These are phyloP conservation scores for Agonopterix alstromeriana DNA, from an alignment of 2,888 invertebrate species.

Conservation along the genomic window DNA sequence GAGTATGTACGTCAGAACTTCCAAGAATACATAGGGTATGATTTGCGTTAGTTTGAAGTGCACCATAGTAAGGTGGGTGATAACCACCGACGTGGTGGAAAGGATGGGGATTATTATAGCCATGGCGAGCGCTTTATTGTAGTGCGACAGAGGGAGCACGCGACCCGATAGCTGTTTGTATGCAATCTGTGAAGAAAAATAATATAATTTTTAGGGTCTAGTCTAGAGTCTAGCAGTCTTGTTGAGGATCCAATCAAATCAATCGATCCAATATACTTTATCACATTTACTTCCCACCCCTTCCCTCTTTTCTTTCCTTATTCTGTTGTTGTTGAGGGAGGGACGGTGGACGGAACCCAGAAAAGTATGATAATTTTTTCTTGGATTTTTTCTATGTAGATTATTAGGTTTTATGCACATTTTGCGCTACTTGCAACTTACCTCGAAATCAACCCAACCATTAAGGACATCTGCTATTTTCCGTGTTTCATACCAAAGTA, in stretches of 20 bases:
- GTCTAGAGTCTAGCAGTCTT: too few relatives aligned
- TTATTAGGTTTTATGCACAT: too few relatives aligned
- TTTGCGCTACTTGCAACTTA: slow-evolving; percentile 23
- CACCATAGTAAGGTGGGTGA: slow-evolving; percentile 83
- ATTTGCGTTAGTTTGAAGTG: slow-evolving; percentile 80
- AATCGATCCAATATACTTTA: too few relatives aligned
- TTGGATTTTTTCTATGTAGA: too few relatives aligned
- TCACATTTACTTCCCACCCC: too few relatives aligned
- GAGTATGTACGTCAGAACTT: slow-evolving; percentile 81
- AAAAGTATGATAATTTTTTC: too few relatives aligned
- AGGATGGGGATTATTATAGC: slow-evolving; percentile 78
- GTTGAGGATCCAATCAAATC: too few relatives aligned
- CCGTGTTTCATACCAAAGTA: slow-evolving; percentile 81
- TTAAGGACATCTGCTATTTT: slow-evolving; percentile 79
- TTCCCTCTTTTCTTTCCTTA: too few relatives aligned
- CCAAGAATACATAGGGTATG: slow-evolving; percentile 82
- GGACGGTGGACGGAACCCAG: too few relatives aligned
- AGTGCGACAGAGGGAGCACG: slow-evolving; percentile 72
- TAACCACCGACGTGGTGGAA: slow-evolving; percentile 79
- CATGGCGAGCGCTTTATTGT: slow-evolving; percentile 76
- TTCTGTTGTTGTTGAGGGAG: too few relatives aligned
- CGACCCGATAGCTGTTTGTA: slow-evolving; percentile 79
- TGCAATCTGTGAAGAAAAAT: slow-evolving; percentile 52
- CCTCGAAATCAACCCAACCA: slow-evolving; percentile 83
- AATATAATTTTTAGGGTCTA: too few relatives aligned